Evolutionary conservation across 35 echinoderm and acorn worm species (phyloP).

Genomic region (Heliocidaris tuberculata): DNA sequence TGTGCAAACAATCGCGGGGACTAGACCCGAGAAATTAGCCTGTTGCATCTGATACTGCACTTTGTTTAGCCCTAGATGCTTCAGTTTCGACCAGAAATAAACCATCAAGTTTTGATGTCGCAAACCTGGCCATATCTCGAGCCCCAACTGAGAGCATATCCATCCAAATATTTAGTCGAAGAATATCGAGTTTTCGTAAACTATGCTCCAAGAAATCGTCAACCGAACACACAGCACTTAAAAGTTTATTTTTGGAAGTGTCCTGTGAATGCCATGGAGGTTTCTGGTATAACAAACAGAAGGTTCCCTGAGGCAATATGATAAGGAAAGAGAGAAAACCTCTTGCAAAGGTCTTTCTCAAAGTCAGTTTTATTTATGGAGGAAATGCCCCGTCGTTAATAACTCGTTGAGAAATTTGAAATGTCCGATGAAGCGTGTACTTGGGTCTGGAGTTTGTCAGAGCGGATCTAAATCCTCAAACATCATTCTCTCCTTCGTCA

Average conservation of each 20-base stretch:
- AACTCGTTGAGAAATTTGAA: conserved; percentile 29
- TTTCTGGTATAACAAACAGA: conserved; percentile 16
- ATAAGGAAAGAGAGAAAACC: conserved; percentile 19
- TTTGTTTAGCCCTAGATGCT: conserved; percentile 29
- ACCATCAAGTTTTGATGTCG: conserved; percentile 34
- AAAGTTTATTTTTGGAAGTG: conserved; percentile 27
- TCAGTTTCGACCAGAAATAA: conserved; percentile 8
- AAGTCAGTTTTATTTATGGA: conserved; percentile 34
- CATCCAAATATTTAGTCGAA: conserved; percentile 40
- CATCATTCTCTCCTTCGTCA: not conserved
- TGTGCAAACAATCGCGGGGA: conserved; percentile 23
- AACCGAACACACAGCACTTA: conserved; percentile 8
- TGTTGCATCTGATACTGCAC: conserved; percentile 22
- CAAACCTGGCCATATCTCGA: conserved; percentile 24
- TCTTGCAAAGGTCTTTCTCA: conserved; percentile 20
- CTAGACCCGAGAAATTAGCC: conserved; percentile 10
- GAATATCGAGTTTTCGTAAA: conserved; percentile 40
- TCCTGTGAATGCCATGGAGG: not conserved
- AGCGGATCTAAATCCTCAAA: conserved; percentile 8
- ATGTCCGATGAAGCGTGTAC: conserved; percentile 36
- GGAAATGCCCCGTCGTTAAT: conserved; percentile 9
- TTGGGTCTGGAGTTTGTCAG: not conserved
- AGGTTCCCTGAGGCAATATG: not conserved
- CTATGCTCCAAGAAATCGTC: not conserved
- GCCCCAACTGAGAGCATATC: conserved; percentile 24